Conservation (phyloP, 2,113 vertebrate species). For the Semnopithecus entellus region DNA sequence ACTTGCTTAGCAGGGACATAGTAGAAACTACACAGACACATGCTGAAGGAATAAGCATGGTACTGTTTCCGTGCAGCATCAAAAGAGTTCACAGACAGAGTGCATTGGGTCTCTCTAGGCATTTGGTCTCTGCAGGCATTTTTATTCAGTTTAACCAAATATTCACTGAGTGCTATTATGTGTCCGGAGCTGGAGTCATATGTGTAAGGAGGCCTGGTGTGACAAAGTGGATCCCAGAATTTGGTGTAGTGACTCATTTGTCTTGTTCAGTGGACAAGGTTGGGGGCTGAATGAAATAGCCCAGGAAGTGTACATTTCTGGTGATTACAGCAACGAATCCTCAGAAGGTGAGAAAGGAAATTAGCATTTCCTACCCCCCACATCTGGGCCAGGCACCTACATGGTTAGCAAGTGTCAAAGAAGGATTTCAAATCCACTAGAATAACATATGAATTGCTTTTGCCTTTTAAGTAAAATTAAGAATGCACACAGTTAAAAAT, state of each 20-base stretch:
- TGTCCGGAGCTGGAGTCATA: background rate
- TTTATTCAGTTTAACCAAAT: slow-evolving; percentile 12
- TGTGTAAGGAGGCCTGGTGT: background rate
- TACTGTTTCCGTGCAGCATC: background rate
- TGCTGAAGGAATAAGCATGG: background rate
- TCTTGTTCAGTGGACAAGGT: background rate
- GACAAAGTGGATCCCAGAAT: slow-evolving; percentile 25
- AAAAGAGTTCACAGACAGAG: background rate
- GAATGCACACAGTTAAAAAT: background rate
- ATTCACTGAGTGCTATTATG: background rate
- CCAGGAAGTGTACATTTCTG: background rate
- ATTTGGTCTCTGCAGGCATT: background rate
- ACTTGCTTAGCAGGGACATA: background rate
- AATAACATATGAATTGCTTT: background rate
- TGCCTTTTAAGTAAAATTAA: background rate
- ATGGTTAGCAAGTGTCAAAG: background rate
- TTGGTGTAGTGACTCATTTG: background rate
- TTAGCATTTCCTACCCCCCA: background rate
- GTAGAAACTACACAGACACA: background rate
- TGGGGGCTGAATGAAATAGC: background rate
- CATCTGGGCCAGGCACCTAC: background rate
- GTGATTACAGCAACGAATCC: background rate
- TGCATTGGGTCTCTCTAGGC: background rate
- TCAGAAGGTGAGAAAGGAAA: background rate
- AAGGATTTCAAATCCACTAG: background rate